Evolutionary conservation across 2,797 vertebrate species (phyloP), one percentile per base, ranked within the genome.

Genomic region (Eurystomus glaucurus): DNA sequence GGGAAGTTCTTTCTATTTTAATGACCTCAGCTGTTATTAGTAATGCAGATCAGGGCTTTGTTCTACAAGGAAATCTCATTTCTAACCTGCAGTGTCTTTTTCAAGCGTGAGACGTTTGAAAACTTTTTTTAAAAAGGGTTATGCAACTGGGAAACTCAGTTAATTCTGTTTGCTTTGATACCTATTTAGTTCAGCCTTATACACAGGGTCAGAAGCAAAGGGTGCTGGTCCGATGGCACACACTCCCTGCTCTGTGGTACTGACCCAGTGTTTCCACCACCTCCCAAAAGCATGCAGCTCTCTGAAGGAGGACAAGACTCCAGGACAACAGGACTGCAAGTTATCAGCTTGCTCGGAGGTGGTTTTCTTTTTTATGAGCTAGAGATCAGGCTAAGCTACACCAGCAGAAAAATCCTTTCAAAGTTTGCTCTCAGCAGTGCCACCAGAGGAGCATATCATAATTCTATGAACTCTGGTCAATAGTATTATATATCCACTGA

Each of bases 41-140:
- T 81, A 86, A 96, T 96, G 76, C 88, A 96, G 62, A 93, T 90
- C 54, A 96, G 90, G 69, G 28, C 76, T 96, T 90, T 92, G 85
- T 90, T 91, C 88, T 84, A 71, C 85, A 88, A 84, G 41, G 58
- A 86, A 90, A 84, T 66, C 80, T 93, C 55, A 41, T 62, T 65
- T 75, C 65, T 92, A 95, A 93, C 76, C 87, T 90, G 50, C 31
- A 37, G 61, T 57, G 23, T 54, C 61, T 77, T 82, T 83, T 91
- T 72, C 50, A 84, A 86, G 74, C 11, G 43, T 3, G 58, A 94
- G 50, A 86, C 41, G 45, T 52, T 2, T 72, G 87, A 92, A 94
- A 93, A 46, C 51, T 77, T 78, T 91, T 93, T 70, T 60, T 84
- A 78, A 90, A 29, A 57, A 61, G 45, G 52, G 22, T 43, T 48